A percentile compares a stretch with the other conserved stretches of the same genome.
These are phyloP conservation scores for Tolypeutes matacus DNA, from an alignment of 2,797 vertebrate genomes.

Conservation along the genomic window DNA sequence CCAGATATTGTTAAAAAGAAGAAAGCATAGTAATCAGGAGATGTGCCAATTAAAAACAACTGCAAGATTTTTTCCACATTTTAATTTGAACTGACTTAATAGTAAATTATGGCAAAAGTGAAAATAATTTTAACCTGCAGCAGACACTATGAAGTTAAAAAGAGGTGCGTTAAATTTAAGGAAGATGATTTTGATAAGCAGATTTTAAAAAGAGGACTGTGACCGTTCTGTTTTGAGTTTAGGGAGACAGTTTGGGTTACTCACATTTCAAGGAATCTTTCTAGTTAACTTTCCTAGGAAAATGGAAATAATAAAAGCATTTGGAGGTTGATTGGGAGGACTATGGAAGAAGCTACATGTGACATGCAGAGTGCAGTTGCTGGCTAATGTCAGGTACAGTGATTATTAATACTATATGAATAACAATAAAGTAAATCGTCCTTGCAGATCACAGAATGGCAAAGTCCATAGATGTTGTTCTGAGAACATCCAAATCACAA, in stretches of 20 bases:
- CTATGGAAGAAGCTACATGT: not conserved
- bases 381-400: not conserved
- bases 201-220: not conserved
- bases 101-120: not conserved
- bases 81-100: conserved; percentile 14
- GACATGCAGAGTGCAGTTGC: not conserved
- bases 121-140: conserved; percentile 3
- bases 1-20: conserved; percentile 37
- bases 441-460: not conserved
- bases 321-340: not conserved
- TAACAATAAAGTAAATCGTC: not conserved
- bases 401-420: not conserved
- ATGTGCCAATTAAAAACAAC: not conserved
- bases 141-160: not conserved
- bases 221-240: conserved; percentile 10
- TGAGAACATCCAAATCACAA: conserved; percentile 39
- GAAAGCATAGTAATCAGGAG: not conserved
- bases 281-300: conserved; percentile 30
- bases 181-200: conserved; percentile 34
- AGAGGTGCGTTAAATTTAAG: not conserved
- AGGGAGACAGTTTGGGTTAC: not conserved
- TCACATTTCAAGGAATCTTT: conserved; percentile 56
- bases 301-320: conserved; percentile 56
- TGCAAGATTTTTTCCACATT: conserved; percentile 21
- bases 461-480: conserved; percentile 42